A percentile compares a stretch with the other conserved stretches of the same genome.
These are phyloP conservation scores for Todiramphus saurophagus DNA, from an alignment of 2,113 vertebrate species.

Conservation along the genomic window DNA sequence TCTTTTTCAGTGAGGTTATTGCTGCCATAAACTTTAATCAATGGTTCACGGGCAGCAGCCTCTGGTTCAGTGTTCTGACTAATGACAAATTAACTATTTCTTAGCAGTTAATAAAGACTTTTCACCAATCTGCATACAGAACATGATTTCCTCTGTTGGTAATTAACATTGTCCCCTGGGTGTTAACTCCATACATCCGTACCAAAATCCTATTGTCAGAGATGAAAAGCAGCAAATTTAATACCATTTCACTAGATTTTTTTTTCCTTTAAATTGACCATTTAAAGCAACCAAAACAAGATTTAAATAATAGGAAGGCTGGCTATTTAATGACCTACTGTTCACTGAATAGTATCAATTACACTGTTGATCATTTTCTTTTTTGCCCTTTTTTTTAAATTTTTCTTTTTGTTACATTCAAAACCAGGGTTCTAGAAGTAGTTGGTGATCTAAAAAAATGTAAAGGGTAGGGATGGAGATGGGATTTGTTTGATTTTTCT, in stretches of 20 bases:
- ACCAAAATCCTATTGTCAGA: not conserved
- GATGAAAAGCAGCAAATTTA: constrained; percentile 21
- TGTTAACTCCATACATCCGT: not conserved
- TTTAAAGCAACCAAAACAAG: not conserved
- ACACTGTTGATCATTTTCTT: not conserved
- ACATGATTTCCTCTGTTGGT: constrained; percentile 48
- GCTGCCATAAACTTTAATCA: constrained; percentile 75
- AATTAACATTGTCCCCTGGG: constrained; percentile 22
- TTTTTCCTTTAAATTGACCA: not conserved
- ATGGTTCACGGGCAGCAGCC: constrained; percentile 57
- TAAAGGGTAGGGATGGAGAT: constrained; percentile 29
- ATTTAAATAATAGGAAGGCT: not conserved
- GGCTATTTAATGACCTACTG: not conserved
- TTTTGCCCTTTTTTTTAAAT: not conserved
- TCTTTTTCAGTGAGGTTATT: constrained; percentile 71
- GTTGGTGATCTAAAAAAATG: constrained; percentile 63
- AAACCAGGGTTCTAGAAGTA: not conserved
- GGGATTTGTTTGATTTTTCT: constrained; percentile 42
- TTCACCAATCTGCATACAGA: constrained; percentile 64
- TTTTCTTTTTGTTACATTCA: not conserved
- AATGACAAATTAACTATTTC: constrained; percentile 79
- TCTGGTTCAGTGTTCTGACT: constrained; percentile 64
- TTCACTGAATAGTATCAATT: not conserved
- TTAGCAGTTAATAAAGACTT: constrained; percentile 76
- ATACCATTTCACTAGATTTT: not conserved